Conservation (phyloP, 2,797 vertebrate species). For the Sebastes flavidus region DNA sequence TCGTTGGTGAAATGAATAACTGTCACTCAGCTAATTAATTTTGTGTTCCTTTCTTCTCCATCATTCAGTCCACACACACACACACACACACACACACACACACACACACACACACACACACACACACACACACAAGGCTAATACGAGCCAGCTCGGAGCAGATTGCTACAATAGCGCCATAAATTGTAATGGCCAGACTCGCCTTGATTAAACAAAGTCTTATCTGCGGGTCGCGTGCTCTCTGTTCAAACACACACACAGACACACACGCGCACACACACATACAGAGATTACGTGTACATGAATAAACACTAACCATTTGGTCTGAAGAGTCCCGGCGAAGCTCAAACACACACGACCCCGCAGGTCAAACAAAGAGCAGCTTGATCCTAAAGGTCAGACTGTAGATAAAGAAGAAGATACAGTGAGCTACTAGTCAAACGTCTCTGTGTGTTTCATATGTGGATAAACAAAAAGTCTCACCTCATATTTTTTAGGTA, state of each 20-base stretch:
- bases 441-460: neutral
- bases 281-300: neutral
- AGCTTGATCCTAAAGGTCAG: conserved; percentile 71
- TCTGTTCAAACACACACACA: conserved; percentile 80
- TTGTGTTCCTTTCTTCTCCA: conserved; percentile 21
- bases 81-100: conserved; percentile 20
- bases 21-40: conserved; percentile 26
- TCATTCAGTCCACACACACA: conserved; percentile 61
- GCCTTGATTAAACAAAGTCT: conserved; percentile 78
- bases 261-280: conserved; percentile 5
- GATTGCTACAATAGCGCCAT: conserved; percentile 72
- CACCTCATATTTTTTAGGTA: neutral
- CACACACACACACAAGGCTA: conserved; percentile 17
- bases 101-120: conserved; percentile 18
- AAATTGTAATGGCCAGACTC: conserved; percentile 76
- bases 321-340: conserved; percentile 41
- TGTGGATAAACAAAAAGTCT: neutral
- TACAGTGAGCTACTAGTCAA: neutral
- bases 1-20: conserved; percentile 4
- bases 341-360: conserved; percentile 51
- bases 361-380: conserved; percentile 60
- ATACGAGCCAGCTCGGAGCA: conserved; percentile 56
- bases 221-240: conserved; percentile 86
- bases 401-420: conserved; percentile 42
- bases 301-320: conserved; percentile 69